phyloP scores from a whole-genome alignment of 2,113 vertebrate species.

The Arizona elegans region DNA sequence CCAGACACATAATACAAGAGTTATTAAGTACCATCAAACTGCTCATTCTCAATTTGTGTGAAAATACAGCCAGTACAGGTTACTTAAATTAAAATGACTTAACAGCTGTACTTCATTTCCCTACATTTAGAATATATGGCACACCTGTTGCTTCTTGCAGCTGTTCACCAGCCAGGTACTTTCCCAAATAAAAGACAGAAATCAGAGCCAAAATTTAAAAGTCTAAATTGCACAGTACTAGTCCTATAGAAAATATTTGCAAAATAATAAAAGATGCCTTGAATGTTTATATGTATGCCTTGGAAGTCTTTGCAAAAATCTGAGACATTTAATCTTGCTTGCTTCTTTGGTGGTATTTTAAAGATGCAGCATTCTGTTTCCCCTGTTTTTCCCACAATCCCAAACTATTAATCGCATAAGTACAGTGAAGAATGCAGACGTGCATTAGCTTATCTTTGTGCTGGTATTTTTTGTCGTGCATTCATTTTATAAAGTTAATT shows the following conservation, averaged over 20 bases:
- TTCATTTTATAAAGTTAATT: conserved; percentile 16
- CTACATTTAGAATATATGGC: background rate
- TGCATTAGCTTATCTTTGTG: background rate
- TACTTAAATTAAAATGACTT: background rate
- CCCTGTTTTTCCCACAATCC: background rate
- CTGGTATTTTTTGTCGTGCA: conserved; percentile 17
- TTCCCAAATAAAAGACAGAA: background rate
- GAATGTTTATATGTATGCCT: background rate
- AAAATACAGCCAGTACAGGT: background rate
- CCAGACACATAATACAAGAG: background rate
- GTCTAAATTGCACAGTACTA: background rate
- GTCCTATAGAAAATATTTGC: background rate
- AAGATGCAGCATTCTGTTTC: background rate
- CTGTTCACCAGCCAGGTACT: conserved; percentile 15
- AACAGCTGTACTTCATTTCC: background rate
- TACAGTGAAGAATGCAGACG: background rate
- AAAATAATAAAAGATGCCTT: background rate
- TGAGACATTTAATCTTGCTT: background rate
- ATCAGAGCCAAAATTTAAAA: background rate
- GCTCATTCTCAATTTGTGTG: background rate
- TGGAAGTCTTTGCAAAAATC: background rate
- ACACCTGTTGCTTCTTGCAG: conserved; percentile 26
- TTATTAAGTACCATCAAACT: background rate
- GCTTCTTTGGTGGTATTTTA: background rate
- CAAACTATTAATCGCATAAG: background rate